Evolutionary conservation across 2,888 invertebrate species (phyloP).

Genomic region (Chaetogeoica ovagalla): DNA sequence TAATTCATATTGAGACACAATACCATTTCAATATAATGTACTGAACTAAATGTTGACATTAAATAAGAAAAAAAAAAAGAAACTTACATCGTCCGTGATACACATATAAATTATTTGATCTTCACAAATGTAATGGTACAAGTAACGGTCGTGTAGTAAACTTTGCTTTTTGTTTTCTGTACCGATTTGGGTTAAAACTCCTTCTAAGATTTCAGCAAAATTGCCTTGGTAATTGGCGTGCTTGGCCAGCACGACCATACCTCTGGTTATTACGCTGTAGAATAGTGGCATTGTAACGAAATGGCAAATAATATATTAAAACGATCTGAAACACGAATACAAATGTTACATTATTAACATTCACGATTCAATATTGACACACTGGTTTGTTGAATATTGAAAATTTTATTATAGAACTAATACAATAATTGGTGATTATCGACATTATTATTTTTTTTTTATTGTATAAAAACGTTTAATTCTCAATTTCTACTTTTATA

Average conservation of each 20-base stretch:
- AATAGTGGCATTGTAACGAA: slow-evolving; percentile 78
- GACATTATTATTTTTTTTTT: too few relatives aligned
- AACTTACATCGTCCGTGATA: slow-evolving; percentile 88
- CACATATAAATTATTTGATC: slow-evolving; percentile 88
- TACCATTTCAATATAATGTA: too few relatives aligned
- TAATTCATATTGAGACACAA: too few relatives aligned
- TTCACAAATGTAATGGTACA: slow-evolving; percentile 90
- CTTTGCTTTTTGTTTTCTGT: slow-evolving; percentile 89
- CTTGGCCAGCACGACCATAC: slow-evolving; percentile 82
- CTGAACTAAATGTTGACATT: neutral
- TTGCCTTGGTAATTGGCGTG: slow-evolving; percentile 92
- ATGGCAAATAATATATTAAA: neutral
- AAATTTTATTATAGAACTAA: too few relatives aligned
- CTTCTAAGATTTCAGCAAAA: slow-evolving; percentile 91
- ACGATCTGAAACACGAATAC: neutral
- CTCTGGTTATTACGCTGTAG: slow-evolving; percentile 86
- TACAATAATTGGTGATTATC: too few relatives aligned
- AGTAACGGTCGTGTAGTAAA: slow-evolving; percentile 88
- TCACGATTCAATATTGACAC: too few relatives aligned
- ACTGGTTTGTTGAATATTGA: too few relatives aligned
- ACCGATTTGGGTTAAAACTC: slow-evolving; percentile 83
- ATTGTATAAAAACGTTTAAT: too few relatives aligned
- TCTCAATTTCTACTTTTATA: too few relatives aligned
- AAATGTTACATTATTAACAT: neutral
- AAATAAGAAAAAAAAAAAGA: slow-evolving; percentile 59